phyloP scores from a whole-genome alignment of 2,113 vertebrate species.

The Gobius niger region DNA sequence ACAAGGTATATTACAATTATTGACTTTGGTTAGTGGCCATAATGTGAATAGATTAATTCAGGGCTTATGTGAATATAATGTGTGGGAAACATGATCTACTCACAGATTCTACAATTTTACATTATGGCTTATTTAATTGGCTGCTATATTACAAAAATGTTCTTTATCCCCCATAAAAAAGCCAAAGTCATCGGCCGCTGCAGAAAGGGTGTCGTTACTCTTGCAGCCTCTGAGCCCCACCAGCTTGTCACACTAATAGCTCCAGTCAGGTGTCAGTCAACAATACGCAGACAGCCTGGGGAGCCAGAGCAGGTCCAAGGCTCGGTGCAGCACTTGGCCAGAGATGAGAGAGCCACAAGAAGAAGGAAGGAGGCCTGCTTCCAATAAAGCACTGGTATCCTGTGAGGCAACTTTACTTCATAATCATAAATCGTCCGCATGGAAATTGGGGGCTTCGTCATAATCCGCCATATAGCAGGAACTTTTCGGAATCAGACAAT shows the following conservation, averaged over 20 bases:
- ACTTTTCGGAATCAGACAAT: slow-evolving; percentile 58
- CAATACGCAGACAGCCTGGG: slow-evolving; percentile 48
- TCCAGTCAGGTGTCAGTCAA: slow-evolving; percentile 68
- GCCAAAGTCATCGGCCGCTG: background rate
- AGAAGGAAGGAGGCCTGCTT: slow-evolving; percentile 70
- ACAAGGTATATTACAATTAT: too few relatives aligned
- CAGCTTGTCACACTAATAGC: slow-evolving; percentile 46
- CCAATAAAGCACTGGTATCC: slow-evolving; percentile 72
- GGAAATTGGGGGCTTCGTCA: slow-evolving; percentile 57
- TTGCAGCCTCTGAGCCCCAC: background rate
- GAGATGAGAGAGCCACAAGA: slow-evolving; percentile 63
- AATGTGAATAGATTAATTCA: slow-evolving; percentile 81
- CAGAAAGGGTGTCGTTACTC: slow-evolving; percentile 13
- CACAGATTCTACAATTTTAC: slow-evolving; percentile 65
- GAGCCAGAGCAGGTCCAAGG: slow-evolving; percentile 47
- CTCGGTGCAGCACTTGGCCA: slow-evolving; percentile 64
- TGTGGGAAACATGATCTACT: slow-evolving; percentile 73
- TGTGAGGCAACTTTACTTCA: slow-evolving; percentile 67
- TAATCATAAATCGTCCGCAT: slow-evolving; percentile 72
- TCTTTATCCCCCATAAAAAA: slow-evolving; percentile 3
- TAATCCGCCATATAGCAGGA: slow-evolving; percentile 61
- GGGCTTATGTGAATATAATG: slow-evolving; percentile 71
- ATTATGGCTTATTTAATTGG: slow-evolving; percentile 62
- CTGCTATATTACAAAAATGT: slow-evolving; percentile 17
- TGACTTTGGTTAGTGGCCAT: slow-evolving; percentile 13